Base-by-base conservation (phyloP, 92 coral and sea anemone species). In the Isaurus tuberculatus region DNA sequence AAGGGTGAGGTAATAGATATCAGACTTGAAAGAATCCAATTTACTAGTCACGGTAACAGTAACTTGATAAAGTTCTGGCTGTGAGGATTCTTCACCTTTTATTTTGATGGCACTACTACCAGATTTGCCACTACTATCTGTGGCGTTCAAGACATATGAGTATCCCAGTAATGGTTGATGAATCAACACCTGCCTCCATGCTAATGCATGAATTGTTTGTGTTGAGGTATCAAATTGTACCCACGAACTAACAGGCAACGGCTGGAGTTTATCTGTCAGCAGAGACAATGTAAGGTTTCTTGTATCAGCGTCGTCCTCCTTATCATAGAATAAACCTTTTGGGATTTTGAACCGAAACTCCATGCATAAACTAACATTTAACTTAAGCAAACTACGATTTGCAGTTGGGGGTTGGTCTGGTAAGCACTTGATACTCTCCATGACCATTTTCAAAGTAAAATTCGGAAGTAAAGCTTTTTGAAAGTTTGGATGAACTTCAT, bases 401-500 rank as follows among this genome's bases (percentile, higher is more conserved):
- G 82, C 33, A 37, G 51, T 64, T 17, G 89, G 89, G 31, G 89
- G 48, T 6, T 79, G 22, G 43, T 85, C 69, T 23, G 85, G 75
- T 55, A 53, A 16, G 20, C 75, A 28, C 23, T 23, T 26, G 29
- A 79, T 32, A 33, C 33, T 80, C 69, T 87, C 91, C 33, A 42
- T 57, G 14, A 95, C 90, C 14, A 68, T 67, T 5, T 67, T 81
- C 13, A 95, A 64, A 9, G 83, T 74, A 70, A 90, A 95, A 29
- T 88, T 82, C 17, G 94, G 92, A 53, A 31, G 77, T 9, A 95
- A 84, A 4, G 94, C 95, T 0, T 53, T 77, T 67, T 31, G 64
- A 72, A 95, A 93, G 48, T 79, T 85, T 36, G 94, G 84, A 89
- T 89, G 88, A 20, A 94, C 22, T 8, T 33, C 48, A 55, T 55